Conservation (phyloP, 2,888 invertebrate species). For the Neoaliturus tenellus region DNA sequence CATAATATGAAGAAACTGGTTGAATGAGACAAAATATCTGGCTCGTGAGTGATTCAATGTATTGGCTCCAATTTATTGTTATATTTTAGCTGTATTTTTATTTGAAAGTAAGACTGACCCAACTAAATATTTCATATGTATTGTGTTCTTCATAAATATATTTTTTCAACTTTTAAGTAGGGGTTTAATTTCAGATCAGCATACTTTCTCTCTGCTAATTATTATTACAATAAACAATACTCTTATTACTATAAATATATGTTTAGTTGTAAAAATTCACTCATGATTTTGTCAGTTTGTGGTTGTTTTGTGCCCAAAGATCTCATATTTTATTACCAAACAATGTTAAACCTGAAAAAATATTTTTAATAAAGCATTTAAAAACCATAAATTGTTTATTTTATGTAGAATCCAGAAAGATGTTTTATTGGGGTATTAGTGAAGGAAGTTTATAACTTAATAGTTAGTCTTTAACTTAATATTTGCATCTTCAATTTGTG, state of each 20-base stretch:
- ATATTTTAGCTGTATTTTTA: neutral
- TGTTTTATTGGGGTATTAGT: neutral
- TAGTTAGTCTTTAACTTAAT: too few relatives aligned
- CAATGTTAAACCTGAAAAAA: neutral
- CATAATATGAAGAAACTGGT: too few relatives aligned
- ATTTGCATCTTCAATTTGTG: too few relatives aligned
- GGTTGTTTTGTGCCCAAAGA: neutral
- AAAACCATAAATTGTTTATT: slow-evolving; percentile 38
- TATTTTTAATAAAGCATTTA: slow-evolving; percentile 43
- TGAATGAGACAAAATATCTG: neutral
- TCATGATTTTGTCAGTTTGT: neutral
- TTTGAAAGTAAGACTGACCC: neutral
- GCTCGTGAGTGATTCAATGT: neutral
- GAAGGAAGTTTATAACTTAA: too few relatives aligned
- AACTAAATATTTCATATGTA: neutral
- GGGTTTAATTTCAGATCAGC: neutral
- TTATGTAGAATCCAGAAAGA: slow-evolving; percentile 20
- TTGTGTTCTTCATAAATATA: neutral
- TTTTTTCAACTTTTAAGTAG: neutral
- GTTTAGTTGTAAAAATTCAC: neutral
- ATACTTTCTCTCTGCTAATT: neutral
- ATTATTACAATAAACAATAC: too few relatives aligned
- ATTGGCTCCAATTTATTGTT: neutral
- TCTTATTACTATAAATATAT: neutral
- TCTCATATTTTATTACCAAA: slow-evolving; percentile 26